These are phyloP conservation scores for Sepiola atlantica DNA, from an alignment of 2,888 invertebrate species.

Conservation along the genomic window DNA sequence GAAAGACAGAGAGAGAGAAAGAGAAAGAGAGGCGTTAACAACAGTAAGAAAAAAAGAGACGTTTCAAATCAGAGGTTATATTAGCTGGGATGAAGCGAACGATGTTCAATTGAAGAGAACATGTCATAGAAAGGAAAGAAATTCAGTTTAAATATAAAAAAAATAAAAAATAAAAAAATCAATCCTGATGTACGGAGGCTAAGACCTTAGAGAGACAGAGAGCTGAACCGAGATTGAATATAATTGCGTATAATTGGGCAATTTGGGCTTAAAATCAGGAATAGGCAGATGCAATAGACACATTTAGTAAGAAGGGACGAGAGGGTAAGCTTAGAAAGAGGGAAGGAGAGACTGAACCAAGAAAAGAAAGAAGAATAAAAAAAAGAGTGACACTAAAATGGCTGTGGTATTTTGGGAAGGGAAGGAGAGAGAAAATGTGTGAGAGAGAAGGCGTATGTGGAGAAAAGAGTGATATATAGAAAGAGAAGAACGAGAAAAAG, in stretches of 20 bases:
- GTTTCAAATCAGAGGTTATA: neutral
- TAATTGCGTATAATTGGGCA: constrained; percentile 18
- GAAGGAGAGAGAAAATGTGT: neutral
- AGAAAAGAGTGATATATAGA: neutral
- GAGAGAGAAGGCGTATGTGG: neutral
- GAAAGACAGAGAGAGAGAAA: neutral
- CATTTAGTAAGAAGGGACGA: neutral
- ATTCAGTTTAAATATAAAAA: neutral
- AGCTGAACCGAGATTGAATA: neutral
- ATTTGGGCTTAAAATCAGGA: neutral
- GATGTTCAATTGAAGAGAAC: neutral
- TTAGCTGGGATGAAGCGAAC: neutral
- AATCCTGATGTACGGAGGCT: neutral
- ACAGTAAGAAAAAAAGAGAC: neutral
- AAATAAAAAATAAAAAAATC: neutral
- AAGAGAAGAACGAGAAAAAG: neutral
- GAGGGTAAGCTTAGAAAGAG: neutral
- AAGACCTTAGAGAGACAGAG: neutral
- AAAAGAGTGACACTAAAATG: too few relatives aligned
- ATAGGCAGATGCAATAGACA: constrained; percentile 17
- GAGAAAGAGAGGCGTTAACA: neutral
- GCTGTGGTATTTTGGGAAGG: neutral
- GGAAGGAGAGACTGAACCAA: neutral
- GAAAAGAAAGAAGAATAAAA: too few relatives aligned
- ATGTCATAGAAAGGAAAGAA: neutral